These are phyloP conservation scores for Struthidea cinerea DNA, from an alignment of 2,113 vertebrate species.

Conservation along the genomic window DNA sequence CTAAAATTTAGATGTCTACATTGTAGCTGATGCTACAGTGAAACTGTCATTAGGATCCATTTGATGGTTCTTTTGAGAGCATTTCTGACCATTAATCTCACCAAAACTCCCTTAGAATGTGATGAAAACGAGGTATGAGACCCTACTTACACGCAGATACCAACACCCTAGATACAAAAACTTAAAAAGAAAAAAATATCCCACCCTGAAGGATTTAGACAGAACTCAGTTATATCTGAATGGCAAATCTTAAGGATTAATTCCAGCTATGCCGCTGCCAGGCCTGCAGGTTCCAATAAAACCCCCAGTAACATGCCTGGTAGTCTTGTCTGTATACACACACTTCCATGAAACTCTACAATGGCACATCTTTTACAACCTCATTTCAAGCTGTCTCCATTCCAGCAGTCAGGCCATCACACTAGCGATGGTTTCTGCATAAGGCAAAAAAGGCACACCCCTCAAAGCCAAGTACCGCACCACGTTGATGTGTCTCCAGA, in stretches of 20 bases:
- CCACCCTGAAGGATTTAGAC: background rate
- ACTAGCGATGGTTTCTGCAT: background rate
- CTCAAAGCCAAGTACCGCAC: accelerated
- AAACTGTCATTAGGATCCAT: background rate
- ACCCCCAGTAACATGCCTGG: accelerated
- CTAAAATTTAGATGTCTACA: background rate
- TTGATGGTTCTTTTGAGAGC: background rate
- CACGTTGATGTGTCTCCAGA: accelerated
- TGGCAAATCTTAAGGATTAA: background rate
- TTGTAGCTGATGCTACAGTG: background rate
- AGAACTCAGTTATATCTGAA: background rate
- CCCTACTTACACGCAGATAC: background rate
- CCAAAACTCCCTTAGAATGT: background rate
- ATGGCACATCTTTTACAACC: background rate
- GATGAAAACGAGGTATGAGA: background rate
- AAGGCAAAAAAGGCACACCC: background rate
- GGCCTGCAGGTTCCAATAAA: background rate
- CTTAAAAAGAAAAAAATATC: background rate
- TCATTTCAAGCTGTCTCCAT: background rate
- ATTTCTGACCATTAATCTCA: background rate
- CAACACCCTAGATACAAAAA: background rate
- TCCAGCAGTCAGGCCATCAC: background rate
- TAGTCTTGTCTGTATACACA: background rate
- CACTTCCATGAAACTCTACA: background rate
- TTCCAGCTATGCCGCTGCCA: background rate